These are phyloP conservation scores for Caretta caretta DNA, from an alignment of 2,113 vertebrate species.

Conservation along the genomic window DNA sequence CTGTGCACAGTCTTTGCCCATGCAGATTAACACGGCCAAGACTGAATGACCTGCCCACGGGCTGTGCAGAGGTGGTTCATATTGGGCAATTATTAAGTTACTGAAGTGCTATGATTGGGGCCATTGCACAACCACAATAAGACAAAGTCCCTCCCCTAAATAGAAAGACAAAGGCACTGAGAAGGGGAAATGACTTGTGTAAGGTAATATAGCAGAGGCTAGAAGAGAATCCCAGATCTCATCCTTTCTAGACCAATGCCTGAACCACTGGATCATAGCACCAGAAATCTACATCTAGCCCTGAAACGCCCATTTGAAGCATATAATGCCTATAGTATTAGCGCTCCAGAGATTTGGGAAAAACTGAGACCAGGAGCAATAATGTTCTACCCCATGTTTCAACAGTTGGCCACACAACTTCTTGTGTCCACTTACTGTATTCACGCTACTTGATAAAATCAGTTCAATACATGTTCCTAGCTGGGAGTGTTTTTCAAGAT, in stretches of 20 bases:
- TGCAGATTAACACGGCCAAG: not conserved
- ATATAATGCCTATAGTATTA: not conserved
- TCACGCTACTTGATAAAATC: not conserved
- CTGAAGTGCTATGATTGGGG: not conserved
- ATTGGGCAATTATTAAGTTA: not conserved
- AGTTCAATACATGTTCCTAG: not conserved
- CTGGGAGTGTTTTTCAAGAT: not conserved
- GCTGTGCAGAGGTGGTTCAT: not conserved
- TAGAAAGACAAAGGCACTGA: not conserved
- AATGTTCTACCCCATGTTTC: not conserved
- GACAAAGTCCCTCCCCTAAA: not conserved
- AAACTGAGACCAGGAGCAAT: not conserved
- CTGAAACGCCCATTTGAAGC: not conserved
- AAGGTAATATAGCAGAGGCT: not conserved
- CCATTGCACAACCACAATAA: not conserved
- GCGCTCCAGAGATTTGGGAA: not conserved
- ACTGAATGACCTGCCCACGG: not conserved
- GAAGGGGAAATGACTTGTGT: not conserved
- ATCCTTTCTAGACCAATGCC: not conserved
- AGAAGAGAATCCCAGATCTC: not conserved
- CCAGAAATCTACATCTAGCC: not conserved
- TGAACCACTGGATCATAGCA: not conserved
- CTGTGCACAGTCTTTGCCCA: not conserved
- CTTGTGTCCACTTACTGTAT: not conserved
- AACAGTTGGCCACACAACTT: not conserved